phyloP scores from a whole-genome alignment of 2,113 vertebrate genomes.

The Myxocyprinus asiaticus region DNA sequence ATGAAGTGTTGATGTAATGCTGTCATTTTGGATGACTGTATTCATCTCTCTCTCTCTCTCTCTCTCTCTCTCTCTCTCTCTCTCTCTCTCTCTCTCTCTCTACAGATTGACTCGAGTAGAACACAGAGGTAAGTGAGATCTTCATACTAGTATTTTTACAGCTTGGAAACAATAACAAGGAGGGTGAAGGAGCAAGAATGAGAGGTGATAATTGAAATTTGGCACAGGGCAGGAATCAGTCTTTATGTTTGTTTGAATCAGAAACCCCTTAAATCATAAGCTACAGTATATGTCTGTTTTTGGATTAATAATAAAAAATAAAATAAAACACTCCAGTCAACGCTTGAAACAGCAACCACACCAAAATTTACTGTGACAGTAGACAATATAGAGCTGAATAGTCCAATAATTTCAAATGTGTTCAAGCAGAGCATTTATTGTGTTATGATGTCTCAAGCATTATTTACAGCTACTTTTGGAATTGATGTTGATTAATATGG shows the following conservation, averaged over 20 bases:
- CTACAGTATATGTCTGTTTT: no score
- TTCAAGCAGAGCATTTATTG: no score
- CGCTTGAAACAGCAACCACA: no score
- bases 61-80: background rate
- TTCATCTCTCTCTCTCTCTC: background rate
- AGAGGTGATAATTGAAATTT: background rate
- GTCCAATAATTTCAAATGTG: no score
- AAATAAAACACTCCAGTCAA: no score
- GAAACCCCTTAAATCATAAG: background rate
- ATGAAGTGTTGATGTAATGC: slow-evolving; percentile 31
- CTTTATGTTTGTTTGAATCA: background rate
- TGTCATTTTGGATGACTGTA: slow-evolving; percentile 32
- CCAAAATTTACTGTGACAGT: no score
- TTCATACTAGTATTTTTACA: slow-evolving; percentile 10
- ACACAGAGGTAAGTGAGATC: slow-evolving; percentile 31
- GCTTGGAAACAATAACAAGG: slow-evolving; percentile 18
- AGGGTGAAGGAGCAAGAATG: background rate
- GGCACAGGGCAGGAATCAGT: slow-evolving; percentile 2
- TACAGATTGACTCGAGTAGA: slow-evolving; percentile 25
- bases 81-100: background rate
- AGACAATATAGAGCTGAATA: no score
- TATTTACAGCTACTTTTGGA: no score
- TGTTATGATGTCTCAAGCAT: no score
- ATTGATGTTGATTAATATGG: no score
- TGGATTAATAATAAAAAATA: no score